A percentile compares a stretch with the other conserved stretches of the same genome.
These are phyloP conservation scores for Macrobrachium nipponense DNA, from an alignment of 1,140 invertebrate species.

Conservation along the genomic window DNA sequence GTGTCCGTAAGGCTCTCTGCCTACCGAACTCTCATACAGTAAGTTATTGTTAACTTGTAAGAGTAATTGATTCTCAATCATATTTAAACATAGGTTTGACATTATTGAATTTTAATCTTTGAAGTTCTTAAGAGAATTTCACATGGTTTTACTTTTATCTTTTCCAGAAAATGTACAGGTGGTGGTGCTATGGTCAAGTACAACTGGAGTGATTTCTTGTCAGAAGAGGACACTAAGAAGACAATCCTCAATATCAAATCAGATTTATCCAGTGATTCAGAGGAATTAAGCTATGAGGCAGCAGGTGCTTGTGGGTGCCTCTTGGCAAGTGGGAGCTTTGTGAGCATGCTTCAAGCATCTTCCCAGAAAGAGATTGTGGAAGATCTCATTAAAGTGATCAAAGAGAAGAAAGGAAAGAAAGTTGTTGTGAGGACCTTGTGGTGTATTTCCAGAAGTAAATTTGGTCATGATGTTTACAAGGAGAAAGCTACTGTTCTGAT, in stretches of 20 bases:
- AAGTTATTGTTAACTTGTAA: constrained; percentile 14
- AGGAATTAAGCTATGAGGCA: constrained; percentile 42
- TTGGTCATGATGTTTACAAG: constrained; percentile 30
- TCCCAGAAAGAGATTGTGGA: constrained; percentile 22
- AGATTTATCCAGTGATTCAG: constrained; percentile 39
- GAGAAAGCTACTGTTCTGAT: constrained; percentile 26
- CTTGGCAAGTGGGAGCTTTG: constrained; percentile 43
- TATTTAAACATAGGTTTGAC: neutral
- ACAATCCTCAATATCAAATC: constrained; percentile 32
- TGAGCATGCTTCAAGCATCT: constrained; percentile 1
- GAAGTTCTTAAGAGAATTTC: neutral
- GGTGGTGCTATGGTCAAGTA: neutral
- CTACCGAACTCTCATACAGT: constrained; percentile 32
- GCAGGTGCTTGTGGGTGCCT: constrained; percentile 47
- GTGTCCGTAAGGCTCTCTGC: constrained; percentile 30
- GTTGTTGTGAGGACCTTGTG: constrained; percentile 42
- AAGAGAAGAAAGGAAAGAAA: constrained; percentile 51
- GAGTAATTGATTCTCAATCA: neutral
- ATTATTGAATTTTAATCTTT: neutral
- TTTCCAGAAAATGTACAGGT: constrained; percentile 30
- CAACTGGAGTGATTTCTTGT: constrained; percentile 34
- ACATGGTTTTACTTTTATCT: constrained; percentile 1
- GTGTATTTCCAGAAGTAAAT: constrained; percentile 57
- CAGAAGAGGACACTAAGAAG: constrained; percentile 27
- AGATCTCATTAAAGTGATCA: constrained; percentile 36